Conservation (phyloP, 2,113 vertebrate genomes). For the Myocastor coypus region DNA sequence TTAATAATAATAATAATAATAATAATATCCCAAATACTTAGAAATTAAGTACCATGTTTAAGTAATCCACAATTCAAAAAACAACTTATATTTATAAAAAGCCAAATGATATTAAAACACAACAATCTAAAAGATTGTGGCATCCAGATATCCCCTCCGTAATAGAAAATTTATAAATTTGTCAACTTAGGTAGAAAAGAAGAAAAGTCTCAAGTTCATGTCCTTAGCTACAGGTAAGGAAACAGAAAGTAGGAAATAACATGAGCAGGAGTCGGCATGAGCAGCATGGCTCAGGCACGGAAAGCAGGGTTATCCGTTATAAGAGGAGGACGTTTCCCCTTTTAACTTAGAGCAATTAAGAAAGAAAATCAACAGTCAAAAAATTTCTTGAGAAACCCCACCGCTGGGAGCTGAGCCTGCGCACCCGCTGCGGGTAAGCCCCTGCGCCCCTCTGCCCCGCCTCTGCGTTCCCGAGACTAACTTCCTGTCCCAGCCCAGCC, state of each 20-base stretch:
- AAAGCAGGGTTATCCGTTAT: neutral
- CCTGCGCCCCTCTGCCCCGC: no score
- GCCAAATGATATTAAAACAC: neutral
- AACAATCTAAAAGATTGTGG: neutral
- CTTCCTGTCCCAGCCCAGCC: no score
- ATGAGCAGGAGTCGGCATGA: neutral
- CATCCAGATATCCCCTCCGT: neutral
- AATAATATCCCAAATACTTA: neutral
- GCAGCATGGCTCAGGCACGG: neutral
- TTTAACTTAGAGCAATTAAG: neutral
- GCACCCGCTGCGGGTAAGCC: no score
- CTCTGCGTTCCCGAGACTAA: no score
- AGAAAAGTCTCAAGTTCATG: neutral
- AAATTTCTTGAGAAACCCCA: neutral
- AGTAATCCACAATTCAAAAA: neutral
- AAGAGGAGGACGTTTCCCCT: neutral
- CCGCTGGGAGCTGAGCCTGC: no score
- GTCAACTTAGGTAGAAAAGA: neutral
- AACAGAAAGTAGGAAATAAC: constrained; percentile 11
- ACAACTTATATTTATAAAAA: neutral
- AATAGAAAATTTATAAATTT: neutral
- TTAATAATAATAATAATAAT: no score
- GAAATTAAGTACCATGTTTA: neutral
- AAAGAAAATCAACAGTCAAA: constrained; percentile 2
- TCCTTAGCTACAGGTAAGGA: neutral